Percentiles rank a stretch among this genome's conserved stretches.
phyloP scores from a whole-genome alignment of 1,140 invertebrate genomes.

The Hyles euphorbiae region DNA sequence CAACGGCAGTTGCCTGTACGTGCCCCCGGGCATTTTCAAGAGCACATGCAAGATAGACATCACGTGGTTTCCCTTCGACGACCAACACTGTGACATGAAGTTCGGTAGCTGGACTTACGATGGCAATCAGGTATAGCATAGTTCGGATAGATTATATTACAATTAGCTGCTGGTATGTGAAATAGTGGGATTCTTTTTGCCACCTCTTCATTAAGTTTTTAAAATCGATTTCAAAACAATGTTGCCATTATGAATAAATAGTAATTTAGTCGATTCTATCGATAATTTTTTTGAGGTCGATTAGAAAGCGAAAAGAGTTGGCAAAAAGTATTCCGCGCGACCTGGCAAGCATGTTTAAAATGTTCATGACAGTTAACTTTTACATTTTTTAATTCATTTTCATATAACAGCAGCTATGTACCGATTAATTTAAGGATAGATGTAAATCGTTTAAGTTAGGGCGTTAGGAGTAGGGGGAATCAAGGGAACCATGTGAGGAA shows the following conservation, averaged over 20 bases:
- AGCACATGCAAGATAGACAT: conserved; percentile 99
- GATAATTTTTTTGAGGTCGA: conserved; percentile 1
- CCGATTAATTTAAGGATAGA: neutral
- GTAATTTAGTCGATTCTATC: no score
- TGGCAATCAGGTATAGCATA: conserved; percentile 86
- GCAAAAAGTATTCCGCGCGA: neutral
- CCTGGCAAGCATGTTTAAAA: neutral
- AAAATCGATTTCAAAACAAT: conserved; percentile 5
- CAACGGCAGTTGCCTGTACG: conserved; percentile 96
- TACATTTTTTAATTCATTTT: neutral
- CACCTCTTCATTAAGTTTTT: conserved; percentile 3
- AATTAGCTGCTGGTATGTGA: conserved; percentile 7
- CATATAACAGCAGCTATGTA: conserved; percentile 6
- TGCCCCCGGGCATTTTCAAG: conserved; percentile 98
- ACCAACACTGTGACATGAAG: conserved; percentile 97
- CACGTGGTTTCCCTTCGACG: conserved; percentile 99
- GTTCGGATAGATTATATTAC: neutral
- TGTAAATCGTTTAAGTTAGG: conserved; percentile 8
- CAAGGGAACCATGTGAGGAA: conserved; percentile 76
- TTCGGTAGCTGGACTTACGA: conserved; percentile 97
- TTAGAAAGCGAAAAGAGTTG: conserved; percentile 1
- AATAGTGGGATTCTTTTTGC: conserved; percentile 1
- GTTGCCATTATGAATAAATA: no score
- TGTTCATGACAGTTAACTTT: neutral
- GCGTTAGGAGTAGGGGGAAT: conserved; percentile 23